Evolutionary conservation across 1,140 invertebrate genomes (phyloP), one percentile per base, ranked within the genome.

Genomic region (Cataglyphis hispanica): DNA sequence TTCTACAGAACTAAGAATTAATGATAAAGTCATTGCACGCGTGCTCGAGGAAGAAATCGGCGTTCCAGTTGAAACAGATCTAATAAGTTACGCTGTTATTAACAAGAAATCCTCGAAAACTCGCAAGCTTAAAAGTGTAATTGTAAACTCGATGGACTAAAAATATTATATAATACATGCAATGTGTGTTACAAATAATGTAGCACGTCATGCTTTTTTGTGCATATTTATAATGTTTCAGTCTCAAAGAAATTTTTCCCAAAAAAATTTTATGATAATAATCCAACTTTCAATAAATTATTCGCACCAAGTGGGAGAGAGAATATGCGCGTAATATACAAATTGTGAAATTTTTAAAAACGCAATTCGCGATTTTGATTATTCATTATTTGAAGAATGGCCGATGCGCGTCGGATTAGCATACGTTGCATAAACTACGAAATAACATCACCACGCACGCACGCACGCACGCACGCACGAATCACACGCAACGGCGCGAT

Each of bases 391-490:
- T 90, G 27, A 80, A 72, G 80, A 88, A 90, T 80, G 76, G 75
- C 61, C 86, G 86, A 76, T 58, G 83, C 40, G 56, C 40, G 60
- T 72, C 53, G 53, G 63, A 91, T 91, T 91, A 91, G 84, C 92
- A 92, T 93, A 93, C 89, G 91, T 91, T 90, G 93, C 92, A 92
- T 93, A 91, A 92, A 91, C 78, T 89, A 87, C 88, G 92, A 91
- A 93, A 93, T 92, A 92, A 92, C 91, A 77, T 84, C 85, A 60
- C 25, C 25, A 13, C 19, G 46, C 75, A 77, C 22, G 72, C 56
- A 78, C 46, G 66, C 80, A 70, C 34, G 80, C 40, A 72, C 85
- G 86, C 86, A 88, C 63, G 43, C 53, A 70, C 61, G 60, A 56
- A 58, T 22, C 56, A 40, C 87, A 85, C 85, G 89, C 78, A 74